Evolutionary conservation across 2,888 invertebrate species (phyloP), one percentile per base, ranked within the genome.

Genomic region (Nomada goodeniana): DNA sequence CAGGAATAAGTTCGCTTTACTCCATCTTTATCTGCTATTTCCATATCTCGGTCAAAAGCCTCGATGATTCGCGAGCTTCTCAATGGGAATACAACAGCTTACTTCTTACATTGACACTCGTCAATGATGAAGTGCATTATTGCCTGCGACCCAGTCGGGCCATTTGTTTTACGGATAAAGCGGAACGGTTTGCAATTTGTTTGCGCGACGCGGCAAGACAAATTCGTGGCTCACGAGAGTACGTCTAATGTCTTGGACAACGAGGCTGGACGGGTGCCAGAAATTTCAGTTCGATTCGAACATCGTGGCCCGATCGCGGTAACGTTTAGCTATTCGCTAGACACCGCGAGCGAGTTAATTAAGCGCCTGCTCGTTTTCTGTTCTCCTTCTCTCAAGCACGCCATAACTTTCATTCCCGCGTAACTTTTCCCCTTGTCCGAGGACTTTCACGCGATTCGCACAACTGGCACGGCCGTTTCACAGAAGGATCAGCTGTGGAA

Each of bases 321-420:
- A 87, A 82, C 83, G 80, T 85, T 78, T 70, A 81, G 67, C 77
- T 73, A 71, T 65, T 68, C 76, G 68, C 59, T 78, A 78, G 67
- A 83, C 78, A 71, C 57, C 64, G 76, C 53, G 72, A 60, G 77
- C 78, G 77, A 79, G 86, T 88, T 89, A 89, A 89, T 89, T 85
- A 88, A 89, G 79, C 85, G 73, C 61, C 71, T 61, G 81, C 80
- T 88, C 79, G 72, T 80, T 75, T 82, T 63, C 57, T 44, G 11
- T 15, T 65, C 36, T 59, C 63, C 26, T 57, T 64, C 50, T 42
- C 36, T 61, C 73, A n/a, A 36, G 36, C 69, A 57, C n/a, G 71
- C 57, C 26, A 53, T 36, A 84, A 86, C 83, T 87, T 86, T 85
- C 70, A 75, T 83, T 83, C 72, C 29, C 18, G 10, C 23, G 44